Evolutionary conservation across 2,113 vertebrate species (phyloP).

Genomic region (Rutilus rutilus): DNA sequence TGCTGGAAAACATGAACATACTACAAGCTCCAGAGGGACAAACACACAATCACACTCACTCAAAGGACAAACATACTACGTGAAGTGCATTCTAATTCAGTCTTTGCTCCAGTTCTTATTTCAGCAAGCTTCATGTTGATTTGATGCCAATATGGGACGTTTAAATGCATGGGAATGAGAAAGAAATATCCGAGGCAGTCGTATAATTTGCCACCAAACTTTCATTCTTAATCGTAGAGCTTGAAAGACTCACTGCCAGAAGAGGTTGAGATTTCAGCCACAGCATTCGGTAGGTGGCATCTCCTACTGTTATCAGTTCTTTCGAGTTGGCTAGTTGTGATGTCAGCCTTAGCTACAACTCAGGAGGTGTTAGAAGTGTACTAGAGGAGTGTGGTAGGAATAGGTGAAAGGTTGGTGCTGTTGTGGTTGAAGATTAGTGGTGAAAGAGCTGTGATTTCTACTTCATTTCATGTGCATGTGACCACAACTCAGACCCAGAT

Average conservation of each 20-base stretch:
- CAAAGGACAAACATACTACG: neutral
- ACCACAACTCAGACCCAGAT: slow-evolving; percentile 17
- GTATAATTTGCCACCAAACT: neutral
- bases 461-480: slow-evolving; percentile 11
- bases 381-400: neutral
- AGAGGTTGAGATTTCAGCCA: neutral
- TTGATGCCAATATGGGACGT: neutral
- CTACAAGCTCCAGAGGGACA: slow-evolving; percentile 1
- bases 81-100: neutral
- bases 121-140: neutral
- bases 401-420: neutral
- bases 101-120: neutral
- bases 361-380: neutral
- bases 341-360: neutral
- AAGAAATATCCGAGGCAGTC: neutral
- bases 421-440: neutral
- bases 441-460: slow-evolving; percentile 1
- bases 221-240: neutral
- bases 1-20: neutral
- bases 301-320: neutral
- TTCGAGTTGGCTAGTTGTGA: neutral
- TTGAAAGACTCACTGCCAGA: neutral
- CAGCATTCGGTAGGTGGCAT: too few species aligned
- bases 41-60: slow-evolving; percentile 4
- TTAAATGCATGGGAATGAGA: neutral